Percentiles rank a stretch among this genome's conserved stretches.
Evolutionary conservation across 2,797 vertebrate genomes (phyloP).

Genomic region (Phyllotis vaccarum): DNA sequence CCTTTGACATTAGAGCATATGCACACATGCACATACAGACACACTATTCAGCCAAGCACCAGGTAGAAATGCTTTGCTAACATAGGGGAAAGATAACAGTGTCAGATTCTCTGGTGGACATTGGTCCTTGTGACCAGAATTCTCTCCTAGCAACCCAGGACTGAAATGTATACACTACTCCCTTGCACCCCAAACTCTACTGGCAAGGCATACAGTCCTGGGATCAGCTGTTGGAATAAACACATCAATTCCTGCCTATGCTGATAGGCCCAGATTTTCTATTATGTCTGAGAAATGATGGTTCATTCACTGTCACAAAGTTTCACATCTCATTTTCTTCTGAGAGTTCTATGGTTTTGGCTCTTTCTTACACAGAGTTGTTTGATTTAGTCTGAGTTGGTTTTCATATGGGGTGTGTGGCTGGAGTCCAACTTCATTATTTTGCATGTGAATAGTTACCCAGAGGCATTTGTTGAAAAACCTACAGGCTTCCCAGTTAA

Average conservation of each 20-base stretch:
- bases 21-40: background rate
- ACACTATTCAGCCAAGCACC: background rate
- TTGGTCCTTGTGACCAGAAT: background rate
- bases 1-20: background rate
- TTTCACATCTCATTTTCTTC: background rate
- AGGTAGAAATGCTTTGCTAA: background rate
- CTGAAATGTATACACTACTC: accelerated
- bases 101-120: accelerated
- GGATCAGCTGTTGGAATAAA: too few relatives aligned
- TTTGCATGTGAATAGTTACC: background rate
- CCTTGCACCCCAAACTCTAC: too few relatives aligned
- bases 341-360: background rate
- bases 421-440: background rate
- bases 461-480: background rate
- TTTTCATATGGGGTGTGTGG: background rate
- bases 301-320: too few relatives aligned
- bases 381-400: background rate
- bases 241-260: too few relatives aligned
- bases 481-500: background rate
- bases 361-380: background rate
- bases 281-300: background rate
- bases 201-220: too few relatives aligned
- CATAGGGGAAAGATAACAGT: background rate
- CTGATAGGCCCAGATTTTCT: too few relatives aligned
- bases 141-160: background rate